Percentiles rank a stretch among this genome's conserved stretches.
These are phyloP conservation scores for Silurus glanis DNA, from an alignment of 2,113 vertebrate species.

Conservation along the genomic window DNA sequence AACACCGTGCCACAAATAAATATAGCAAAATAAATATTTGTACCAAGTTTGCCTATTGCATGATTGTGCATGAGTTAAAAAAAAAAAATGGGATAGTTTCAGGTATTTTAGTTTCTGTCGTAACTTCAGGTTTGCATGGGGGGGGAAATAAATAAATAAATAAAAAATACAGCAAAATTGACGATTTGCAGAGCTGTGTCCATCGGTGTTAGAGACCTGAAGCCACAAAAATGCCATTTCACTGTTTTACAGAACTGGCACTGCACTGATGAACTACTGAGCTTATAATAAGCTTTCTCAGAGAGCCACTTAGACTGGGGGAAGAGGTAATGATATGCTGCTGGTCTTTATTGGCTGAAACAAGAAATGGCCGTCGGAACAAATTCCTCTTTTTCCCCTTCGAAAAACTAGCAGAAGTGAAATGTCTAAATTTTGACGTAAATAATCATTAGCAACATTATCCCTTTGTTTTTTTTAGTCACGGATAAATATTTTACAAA, in stretches of 20 bases:
- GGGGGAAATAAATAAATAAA: too few species aligned
- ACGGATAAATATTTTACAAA: neutral
- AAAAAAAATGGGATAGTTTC: neutral
- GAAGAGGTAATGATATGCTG: conserved; percentile 39
- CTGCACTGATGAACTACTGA: conserved; percentile 2
- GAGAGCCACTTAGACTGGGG: conserved; percentile 35
- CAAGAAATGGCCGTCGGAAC: neutral
- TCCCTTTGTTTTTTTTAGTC: neutral
- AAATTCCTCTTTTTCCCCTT: neutral
- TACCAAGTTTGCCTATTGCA: conserved; percentile 25
- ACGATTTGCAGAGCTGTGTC: neutral
- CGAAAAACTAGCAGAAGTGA: neutral
- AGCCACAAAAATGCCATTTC: conserved; percentile 43
- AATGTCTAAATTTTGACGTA: neutral
- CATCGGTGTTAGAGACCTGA: conserved; percentile 8
- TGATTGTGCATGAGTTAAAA: neutral
- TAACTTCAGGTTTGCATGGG: neutral
- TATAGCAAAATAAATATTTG: conserved; percentile 49
- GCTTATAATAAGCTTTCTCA: conserved; percentile 23
- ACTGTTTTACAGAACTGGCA: conserved; percentile 21
- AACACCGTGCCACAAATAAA: conserved; percentile 52
- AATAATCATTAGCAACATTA: neutral
- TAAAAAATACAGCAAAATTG: neutral
- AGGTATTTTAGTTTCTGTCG: neutral
- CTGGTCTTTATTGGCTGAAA: conserved; percentile 30